Conservation (phyloP, 1,140 invertebrate genomes). For the Ooceraea biroi region DNA sequence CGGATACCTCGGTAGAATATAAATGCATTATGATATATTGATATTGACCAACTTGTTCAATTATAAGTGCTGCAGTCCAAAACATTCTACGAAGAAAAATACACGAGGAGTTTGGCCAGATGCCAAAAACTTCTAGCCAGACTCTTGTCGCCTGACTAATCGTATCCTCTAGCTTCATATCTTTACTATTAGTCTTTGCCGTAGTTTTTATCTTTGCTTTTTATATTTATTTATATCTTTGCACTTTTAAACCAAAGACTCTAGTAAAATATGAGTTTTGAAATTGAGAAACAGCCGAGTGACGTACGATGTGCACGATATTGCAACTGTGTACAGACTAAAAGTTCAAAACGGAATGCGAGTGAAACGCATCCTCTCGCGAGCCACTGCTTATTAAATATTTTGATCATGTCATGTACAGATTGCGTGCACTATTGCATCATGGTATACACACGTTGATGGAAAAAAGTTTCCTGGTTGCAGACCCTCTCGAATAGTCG, state of each 20-base stretch:
- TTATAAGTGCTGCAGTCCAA: not conserved
- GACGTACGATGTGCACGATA: no score
- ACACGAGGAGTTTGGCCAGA: constrained; percentile 19
- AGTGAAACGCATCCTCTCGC: not conserved
- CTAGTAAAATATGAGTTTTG: not conserved
- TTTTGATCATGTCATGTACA: constrained; percentile 24
- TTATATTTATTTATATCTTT: not conserved
- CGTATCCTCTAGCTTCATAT: constrained; percentile 15
- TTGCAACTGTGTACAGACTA: constrained; percentile 1
- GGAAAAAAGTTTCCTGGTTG: constrained; percentile 23
- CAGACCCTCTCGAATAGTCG: constrained; percentile 3
- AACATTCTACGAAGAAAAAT: not conserved
- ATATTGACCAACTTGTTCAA: constrained; percentile 21
- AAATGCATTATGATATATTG: constrained; percentile 13
- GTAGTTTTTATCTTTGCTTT: no score
- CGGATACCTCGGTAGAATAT: not conserved
- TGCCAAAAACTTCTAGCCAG: constrained; percentile 27
- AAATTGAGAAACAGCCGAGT: no score
- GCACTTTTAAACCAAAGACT: not conserved
- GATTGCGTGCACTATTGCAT: not conserved
- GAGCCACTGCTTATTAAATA: constrained; percentile 37
- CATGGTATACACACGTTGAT: not conserved
- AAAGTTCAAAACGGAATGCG: not conserved
- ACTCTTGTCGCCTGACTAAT: not conserved
- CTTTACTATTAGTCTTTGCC: not conserved